Percentiles rank a stretch among this genome's conserved stretches.
Evolutionary conservation across 92 coral and sea anemone species (phyloP).

Genomic region (Heteractis magnifica): DNA sequence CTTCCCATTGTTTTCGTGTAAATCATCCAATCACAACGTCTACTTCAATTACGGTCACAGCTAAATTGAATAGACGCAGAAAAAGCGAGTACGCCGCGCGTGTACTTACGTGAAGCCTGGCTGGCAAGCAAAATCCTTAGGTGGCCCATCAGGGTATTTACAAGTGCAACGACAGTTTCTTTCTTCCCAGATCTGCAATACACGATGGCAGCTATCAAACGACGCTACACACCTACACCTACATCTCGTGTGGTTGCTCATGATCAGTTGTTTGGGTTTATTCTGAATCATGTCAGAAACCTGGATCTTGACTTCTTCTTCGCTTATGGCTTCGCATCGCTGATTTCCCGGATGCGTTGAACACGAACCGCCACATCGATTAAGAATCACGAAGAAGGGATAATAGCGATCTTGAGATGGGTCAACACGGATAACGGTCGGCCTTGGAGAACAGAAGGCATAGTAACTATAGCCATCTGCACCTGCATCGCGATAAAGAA

Average conservation of each 20-base stretch:
- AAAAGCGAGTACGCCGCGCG: background rate
- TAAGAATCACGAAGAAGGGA: slow-evolving; percentile 50
- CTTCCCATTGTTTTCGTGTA: no score
- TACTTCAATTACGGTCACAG: no score
- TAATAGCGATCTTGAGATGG: slow-evolving; percentile 19
- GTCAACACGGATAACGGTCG: slow-evolving; percentile 50
- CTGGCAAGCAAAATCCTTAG: slow-evolving; percentile 42
- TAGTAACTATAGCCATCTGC: background rate
- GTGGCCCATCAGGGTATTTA: slow-evolving; percentile 53
- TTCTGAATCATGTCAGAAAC: slow-evolving; percentile 13
- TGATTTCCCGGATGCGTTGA: slow-evolving; percentile 18
- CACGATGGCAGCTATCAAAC: slow-evolving; percentile 31
- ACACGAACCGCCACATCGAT: slow-evolving; percentile 65
- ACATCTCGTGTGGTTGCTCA: slow-evolving; percentile 66
- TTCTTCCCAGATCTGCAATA: slow-evolving; percentile 33
- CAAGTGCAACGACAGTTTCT: slow-evolving; percentile 49
- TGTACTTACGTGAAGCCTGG: slow-evolving; percentile 47
- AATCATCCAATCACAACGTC: no score
- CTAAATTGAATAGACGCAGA: no score
- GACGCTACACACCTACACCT: slow-evolving; percentile 31
- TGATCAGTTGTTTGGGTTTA: background rate
- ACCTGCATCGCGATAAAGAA: background rate
- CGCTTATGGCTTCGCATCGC: slow-evolving; percentile 28
- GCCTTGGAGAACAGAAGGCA: slow-evolving; percentile 34
- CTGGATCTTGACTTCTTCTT: slow-evolving; percentile 36